Evolutionary conservation across 1,140 invertebrate genomes (phyloP), one percentile per base, ranked within the genome.

Genomic region (Tachypleus tridentatus): DNA sequence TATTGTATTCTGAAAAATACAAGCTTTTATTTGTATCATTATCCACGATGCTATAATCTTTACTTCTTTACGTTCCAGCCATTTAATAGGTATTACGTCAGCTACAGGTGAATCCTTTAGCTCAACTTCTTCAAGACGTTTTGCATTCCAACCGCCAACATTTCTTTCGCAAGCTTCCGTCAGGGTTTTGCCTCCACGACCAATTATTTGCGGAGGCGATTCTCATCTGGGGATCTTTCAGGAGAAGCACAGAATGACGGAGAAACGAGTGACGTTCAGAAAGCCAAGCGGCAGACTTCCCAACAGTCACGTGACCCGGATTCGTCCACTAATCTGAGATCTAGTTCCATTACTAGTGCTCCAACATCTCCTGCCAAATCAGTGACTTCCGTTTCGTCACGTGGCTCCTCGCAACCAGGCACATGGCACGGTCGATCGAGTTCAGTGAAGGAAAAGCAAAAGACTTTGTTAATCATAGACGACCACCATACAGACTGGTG

Each of bases 401-500:
- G 73, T 47, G 70, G 68, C 10, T 70, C 66, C 76, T 80, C 64
- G 76, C 66, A 56, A 77, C 77, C 64, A 74, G 82, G 66, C 67
- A 47, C 82, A 81, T 53, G 83, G 83, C 87, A 61, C 29, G 29
- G 29, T 74, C 74, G 53, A 64, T 68, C 71, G 62, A 58, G 62
- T 68, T 29, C 88, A 75, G 93, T 89, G 76, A 93, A 93, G 76
- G 93, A 96, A 73, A 84, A 87, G 71, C 92, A 92, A 75, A 92
- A 96, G 71, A 94, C 88, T n/a, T 79, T 98, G 48, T 80, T 98
- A 5, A 91, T 98, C 63, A 87, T 98, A 69, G 95, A 98, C 77
- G 94, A 98, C 76, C 92, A 93, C 74, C 95, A 97, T 78, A 97
- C 93, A 61, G 95, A 98, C 76, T 98, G 95, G 95, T 86, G 73